Evolutionary conservation across 2,888 invertebrate genomes (phyloP).

Genomic region (Anodontia alba): DNA sequence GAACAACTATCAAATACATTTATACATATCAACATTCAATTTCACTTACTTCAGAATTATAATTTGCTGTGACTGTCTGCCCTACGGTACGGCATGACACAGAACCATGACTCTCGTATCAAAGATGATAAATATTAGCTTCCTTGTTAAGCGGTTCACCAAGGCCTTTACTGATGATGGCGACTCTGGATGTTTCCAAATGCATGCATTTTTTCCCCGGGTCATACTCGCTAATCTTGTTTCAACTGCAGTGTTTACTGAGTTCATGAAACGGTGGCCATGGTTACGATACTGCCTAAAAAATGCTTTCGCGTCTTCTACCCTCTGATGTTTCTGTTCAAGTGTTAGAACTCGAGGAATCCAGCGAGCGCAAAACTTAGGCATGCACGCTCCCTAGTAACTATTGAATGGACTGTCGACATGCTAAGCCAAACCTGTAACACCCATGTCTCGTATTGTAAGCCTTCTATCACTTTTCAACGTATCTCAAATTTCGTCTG

Average conservation of each 20-base stretch:
- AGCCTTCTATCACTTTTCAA: neutral
- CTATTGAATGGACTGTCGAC: conserved; percentile 8
- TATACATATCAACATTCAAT: neutral
- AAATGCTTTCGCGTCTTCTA: conserved; percentile 2
- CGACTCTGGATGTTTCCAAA: neutral
- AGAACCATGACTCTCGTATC: neutral
- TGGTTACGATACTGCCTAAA: conserved; percentile 19
- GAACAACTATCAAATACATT: neutral
- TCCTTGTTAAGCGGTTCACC: neutral
- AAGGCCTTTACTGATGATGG: neutral
- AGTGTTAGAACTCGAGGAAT: conserved; percentile 2
- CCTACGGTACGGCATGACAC: neutral
- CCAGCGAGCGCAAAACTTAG: conserved; percentile 8
- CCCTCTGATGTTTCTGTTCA: conserved; percentile 8
- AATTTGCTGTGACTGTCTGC: neutral
- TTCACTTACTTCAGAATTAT: neutral
- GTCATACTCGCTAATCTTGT: neutral
- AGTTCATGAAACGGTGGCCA: conserved; percentile 8
- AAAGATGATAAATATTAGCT: neutral
- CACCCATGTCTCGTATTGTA: neutral
- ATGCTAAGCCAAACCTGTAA: neutral
- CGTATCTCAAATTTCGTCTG: too few species aligned
- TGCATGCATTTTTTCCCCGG: neutral
- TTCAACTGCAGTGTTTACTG: conserved; percentile 8
- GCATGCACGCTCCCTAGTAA: neutral